A percentile compares a stretch with the other conserved stretches of the same genome.
Evolutionary conservation across 2,888 invertebrate species (phyloP).

Genomic region (Philaethria dido): DNA sequence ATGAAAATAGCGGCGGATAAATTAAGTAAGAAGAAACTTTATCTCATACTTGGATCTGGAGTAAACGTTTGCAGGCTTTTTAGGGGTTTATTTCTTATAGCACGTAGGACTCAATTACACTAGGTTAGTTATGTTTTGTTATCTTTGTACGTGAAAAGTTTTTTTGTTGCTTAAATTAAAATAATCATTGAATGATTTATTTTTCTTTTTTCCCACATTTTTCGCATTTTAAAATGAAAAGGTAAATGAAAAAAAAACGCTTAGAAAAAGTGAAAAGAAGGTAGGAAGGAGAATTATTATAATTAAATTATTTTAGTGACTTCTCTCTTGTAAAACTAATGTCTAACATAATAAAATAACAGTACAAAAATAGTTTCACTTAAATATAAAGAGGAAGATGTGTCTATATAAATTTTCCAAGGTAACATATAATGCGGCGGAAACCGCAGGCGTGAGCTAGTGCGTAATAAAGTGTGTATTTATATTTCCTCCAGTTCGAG

Average conservation of each 20-base stretch:
- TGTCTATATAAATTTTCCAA: neutral
- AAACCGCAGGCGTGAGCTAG: constrained; percentile 16
- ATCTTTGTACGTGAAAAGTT: too few species aligned
- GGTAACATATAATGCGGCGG: neutral
- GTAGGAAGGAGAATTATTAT: too few species aligned
- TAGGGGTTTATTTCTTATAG: neutral
- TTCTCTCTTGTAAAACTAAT: neutral
- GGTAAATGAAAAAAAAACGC: too few species aligned
- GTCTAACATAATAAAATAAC: neutral
- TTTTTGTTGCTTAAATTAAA: too few species aligned
- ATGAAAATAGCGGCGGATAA: constrained; percentile 3
- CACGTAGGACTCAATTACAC: neutral
- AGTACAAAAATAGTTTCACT: neutral
- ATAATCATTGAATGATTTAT: too few species aligned
- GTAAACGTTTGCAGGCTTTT: neutral
- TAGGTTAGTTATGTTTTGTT: too few species aligned
- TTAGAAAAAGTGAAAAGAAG: too few species aligned
- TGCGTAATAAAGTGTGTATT: constrained; percentile 16
- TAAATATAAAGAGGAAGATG: constrained; percentile 7
- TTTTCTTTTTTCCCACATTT: too few species aligned
- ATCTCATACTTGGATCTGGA: neutral
- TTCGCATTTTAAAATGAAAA: too few species aligned
- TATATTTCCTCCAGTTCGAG: constrained; percentile 11
- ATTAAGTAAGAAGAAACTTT: neutral
- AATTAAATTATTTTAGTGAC: too few species aligned